Conservation (phyloP, 2,113 vertebrate species). For the Myotis yumanensis region DNA sequence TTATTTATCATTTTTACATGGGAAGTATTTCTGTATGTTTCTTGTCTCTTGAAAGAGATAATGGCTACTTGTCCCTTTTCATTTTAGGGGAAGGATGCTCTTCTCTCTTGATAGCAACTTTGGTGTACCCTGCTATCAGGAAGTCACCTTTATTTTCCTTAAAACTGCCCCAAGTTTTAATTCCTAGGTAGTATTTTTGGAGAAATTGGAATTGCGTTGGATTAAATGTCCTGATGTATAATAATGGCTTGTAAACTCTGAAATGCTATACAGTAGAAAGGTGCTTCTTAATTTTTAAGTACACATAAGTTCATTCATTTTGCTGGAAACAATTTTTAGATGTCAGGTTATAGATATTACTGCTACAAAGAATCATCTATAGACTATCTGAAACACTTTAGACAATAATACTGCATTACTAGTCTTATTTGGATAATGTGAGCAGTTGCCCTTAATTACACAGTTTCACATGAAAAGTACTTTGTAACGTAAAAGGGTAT, state of each 20-base stretch:
- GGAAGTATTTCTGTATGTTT: not conserved
- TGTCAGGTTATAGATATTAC: not conserved
- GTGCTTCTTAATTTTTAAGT: not conserved
- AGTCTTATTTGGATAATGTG: not conserved
- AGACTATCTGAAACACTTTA: not conserved
- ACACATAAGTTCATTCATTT: not conserved
- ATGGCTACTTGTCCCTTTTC: not conserved
- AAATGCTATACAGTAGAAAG: not conserved
- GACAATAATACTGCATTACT: not conserved
- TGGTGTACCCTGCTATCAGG: not conserved
- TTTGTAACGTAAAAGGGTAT: not conserved
- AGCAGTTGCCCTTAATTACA: not conserved
- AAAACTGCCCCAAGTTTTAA: not conserved
- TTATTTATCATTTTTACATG: too few relatives aligned
- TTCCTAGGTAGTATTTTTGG: not conserved
- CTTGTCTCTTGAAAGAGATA: not conserved
- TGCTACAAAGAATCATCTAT: not conserved
- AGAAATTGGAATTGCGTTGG: not conserved
- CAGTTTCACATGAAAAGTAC: not conserved
- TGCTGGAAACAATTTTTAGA: not conserved
- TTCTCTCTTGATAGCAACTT: not conserved
- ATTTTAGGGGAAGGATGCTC: not conserved
- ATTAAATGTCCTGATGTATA: not conserved
- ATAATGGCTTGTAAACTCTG: not conserved
- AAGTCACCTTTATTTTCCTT: not conserved